These are phyloP conservation scores for Elephas maximus DNA, from an alignment of 2,113 vertebrate genomes.

Conservation along the genomic window DNA sequence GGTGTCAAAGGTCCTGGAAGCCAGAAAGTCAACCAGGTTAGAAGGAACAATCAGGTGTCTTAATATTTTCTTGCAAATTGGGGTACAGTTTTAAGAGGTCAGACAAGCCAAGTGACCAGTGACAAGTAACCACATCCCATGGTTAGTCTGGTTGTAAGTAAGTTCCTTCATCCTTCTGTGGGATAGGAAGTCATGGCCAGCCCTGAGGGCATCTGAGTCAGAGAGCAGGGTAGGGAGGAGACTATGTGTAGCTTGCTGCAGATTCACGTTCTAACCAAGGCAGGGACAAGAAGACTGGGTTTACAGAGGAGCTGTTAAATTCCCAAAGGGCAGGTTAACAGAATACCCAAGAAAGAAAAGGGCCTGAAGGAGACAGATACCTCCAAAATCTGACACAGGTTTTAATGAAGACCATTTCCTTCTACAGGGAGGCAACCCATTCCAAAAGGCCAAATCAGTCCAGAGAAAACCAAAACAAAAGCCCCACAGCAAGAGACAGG, in stretches of 20 bases:
- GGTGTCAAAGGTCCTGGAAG: background rate
- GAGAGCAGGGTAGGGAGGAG: background rate
- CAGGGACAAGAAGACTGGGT: background rate
- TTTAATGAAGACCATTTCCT: conserved; percentile 51
- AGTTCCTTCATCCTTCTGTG: background rate
- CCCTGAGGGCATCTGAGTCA: background rate
- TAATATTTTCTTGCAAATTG: background rate
- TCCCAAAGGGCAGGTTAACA: conserved; percentile 24
- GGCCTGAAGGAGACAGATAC: background rate
- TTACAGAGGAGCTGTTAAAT: background rate
- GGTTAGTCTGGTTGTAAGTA: background rate
- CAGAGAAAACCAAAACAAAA: conserved; percentile 60
- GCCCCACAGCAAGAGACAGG: conserved; percentile 46
- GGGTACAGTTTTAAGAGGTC: background rate
- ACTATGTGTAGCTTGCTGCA: background rate
- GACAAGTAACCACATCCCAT: background rate
- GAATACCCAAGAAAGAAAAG: background rate
- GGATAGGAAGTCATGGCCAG: background rate
- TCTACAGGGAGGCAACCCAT: background rate
- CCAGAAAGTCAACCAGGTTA: background rate
- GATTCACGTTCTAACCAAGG: background rate
- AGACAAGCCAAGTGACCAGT: background rate
- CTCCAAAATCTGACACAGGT: conserved; percentile 38
- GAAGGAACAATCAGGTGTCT: background rate
- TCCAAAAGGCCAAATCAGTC: conserved; percentile 57